Percentiles rank a stretch among this genome's conserved stretches.
Evolutionary conservation across 2,797 vertebrate genomes (phyloP).

Genomic region (Coregonus suidteri): DNA sequence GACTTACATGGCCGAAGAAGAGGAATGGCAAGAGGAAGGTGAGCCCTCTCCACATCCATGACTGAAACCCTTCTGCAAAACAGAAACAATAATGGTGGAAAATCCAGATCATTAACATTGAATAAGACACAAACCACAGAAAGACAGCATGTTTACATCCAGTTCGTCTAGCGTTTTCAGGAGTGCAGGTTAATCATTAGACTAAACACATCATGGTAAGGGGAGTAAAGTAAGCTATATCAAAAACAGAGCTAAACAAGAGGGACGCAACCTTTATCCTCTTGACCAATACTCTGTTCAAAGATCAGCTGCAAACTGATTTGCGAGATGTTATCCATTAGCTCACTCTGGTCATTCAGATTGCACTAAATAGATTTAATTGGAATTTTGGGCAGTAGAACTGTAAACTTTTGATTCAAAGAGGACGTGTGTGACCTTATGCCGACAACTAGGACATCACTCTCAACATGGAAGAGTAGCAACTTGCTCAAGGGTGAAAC

Average conservation of each 20-base stretch:
- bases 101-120: background rate
- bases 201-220: background rate
- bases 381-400: too few relatives aligned
- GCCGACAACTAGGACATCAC: too few relatives aligned
- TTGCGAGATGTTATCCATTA: background rate
- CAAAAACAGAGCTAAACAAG: background rate
- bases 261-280: background rate
- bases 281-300: background rate
- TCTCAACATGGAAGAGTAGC: too few relatives aligned
- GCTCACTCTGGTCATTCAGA: background rate
- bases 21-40: slow-evolving; percentile 95
- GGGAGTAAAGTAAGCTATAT: background rate
- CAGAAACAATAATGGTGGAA: background rate
- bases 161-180: background rate
- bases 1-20: slow-evolving; percentile 97
- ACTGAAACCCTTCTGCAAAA: slow-evolving; percentile 95
- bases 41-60: slow-evolving; percentile 99
- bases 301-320: background rate
- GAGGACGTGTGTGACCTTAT: too few relatives aligned
- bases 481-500: too few relatives aligned
- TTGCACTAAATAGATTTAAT: too few relatives aligned
- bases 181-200: background rate
- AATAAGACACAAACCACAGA: background rate
- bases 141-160: background rate
- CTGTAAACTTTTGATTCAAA: too few relatives aligned